Evolutionary conservation across 2,888 invertebrate species (phyloP).

Genomic region (Chloroclysta siterata): DNA sequence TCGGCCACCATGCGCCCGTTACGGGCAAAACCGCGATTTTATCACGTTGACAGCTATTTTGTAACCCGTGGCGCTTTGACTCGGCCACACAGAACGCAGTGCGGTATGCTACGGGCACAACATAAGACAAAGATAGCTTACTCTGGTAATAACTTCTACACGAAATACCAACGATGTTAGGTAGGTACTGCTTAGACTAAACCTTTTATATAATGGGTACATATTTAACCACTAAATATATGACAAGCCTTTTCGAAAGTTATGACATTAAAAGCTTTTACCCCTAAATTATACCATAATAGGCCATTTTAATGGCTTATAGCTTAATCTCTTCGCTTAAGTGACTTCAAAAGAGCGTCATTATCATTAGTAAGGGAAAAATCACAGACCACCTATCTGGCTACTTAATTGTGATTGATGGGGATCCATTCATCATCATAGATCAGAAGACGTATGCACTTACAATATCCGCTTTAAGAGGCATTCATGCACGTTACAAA

Average conservation of each 20-base stretch:
- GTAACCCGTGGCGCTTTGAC: conserved; percentile 36
- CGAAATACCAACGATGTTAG: not conserved
- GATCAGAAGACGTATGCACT: not conserved
- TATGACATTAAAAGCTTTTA: not conserved
- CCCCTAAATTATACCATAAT: not conserved
- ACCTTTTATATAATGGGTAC: too few species aligned
- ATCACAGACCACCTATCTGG: not conserved
- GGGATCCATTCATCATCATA: not conserved
- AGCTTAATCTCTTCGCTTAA: conserved; percentile 1
- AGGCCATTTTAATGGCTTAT: not conserved
- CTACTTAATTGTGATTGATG: conserved; percentile 2
- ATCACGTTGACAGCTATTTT: conserved; percentile 57
- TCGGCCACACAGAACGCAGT: conserved; percentile 6
- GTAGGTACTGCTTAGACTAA: too few species aligned
- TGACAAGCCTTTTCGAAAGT: not conserved
- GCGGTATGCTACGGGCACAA: not conserved
- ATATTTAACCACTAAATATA: not conserved
- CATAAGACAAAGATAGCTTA: not conserved
- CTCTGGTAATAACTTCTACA: not conserved
- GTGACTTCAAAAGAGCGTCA: not conserved
- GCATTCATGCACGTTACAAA: too few species aligned
- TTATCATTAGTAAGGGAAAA: not conserved
- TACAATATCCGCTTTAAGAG: not conserved
- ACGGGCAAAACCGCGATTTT: conserved; percentile 56
- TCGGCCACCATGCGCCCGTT: conserved; percentile 33